phyloP scores from a whole-genome alignment of 2,113 vertebrate genomes.

The Ornithorhynchus anatinus region DNA sequence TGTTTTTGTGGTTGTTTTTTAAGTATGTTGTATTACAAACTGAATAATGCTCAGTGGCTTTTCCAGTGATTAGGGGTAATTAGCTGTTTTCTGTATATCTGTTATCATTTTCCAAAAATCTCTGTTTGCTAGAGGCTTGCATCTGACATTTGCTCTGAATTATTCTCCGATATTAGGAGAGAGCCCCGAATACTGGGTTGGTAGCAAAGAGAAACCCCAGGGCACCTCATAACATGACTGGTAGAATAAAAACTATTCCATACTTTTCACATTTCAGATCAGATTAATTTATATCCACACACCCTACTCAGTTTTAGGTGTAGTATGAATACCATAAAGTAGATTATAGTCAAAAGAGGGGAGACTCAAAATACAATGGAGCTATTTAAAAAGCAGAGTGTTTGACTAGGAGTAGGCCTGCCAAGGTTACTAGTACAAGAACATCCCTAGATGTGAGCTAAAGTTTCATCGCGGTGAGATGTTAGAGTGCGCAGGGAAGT shows the following conservation, averaged over 20 bases:
- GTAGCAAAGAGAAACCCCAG: background rate
- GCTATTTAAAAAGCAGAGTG: too few species aligned
- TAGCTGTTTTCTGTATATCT: background rate
- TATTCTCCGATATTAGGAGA: background rate
- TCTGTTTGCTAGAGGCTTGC: background rate
- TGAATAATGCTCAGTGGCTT: background rate
- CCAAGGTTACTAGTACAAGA: too few species aligned
- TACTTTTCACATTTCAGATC: background rate
- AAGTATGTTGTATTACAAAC: background rate
- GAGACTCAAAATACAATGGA: too few species aligned
- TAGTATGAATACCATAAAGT: too few species aligned
- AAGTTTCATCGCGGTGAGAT: too few species aligned
- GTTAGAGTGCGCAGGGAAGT: too few species aligned
- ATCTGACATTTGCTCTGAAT: background rate
- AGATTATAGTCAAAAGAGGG: too few species aligned
- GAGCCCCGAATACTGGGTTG: background rate
- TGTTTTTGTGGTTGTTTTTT: background rate
- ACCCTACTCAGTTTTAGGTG: background rate
- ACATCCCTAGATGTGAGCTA: too few species aligned
- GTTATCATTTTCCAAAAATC: background rate
- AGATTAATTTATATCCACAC: background rate
- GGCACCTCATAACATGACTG: background rate
- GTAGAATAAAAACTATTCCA: too few species aligned
- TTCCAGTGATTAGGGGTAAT: background rate
- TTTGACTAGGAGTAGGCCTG: too few species aligned